Conservation (phyloP, 1,140 invertebrate species). For the Sogatella furcifera region DNA sequence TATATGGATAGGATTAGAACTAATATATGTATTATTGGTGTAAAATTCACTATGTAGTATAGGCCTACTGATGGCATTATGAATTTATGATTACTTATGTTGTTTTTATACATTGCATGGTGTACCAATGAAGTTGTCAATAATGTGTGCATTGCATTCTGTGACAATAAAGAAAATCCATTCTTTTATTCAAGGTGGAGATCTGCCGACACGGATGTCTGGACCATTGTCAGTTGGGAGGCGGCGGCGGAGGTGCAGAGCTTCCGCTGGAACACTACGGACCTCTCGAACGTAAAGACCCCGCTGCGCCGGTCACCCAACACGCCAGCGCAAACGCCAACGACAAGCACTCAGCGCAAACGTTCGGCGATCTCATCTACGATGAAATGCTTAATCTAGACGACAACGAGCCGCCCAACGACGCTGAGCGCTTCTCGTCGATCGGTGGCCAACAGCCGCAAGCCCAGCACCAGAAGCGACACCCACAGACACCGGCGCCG, state of each 20-base stretch:
- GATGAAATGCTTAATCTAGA: slow-evolving; percentile 23
- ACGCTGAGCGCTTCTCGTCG: slow-evolving; percentile 14
- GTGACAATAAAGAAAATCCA: no score
- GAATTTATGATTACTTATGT: no score
- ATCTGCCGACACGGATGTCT: slow-evolving; percentile 85
- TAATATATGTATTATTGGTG: no score
- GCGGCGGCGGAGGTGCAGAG: slow-evolving; percentile 1
- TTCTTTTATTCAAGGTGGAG: slow-evolving; percentile 39
- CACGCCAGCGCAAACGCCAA: background rate
- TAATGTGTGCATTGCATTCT: no score
- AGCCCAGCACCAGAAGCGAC: slow-evolving; percentile 27
- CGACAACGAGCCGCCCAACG: slow-evolving; percentile 10
- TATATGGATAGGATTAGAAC: no score
- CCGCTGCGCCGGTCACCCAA: slow-evolving; percentile 21
- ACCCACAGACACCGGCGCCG: slow-evolving; percentile 35
- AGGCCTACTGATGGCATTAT: no score
- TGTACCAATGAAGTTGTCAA: no score
- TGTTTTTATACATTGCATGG: no score
- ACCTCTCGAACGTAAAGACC: slow-evolving; percentile 46
- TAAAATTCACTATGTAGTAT: no score
- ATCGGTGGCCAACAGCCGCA: slow-evolving; percentile 36
- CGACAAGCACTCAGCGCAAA: slow-evolving; percentile 5
- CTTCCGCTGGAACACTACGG: slow-evolving; percentile 27
- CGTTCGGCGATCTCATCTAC: slow-evolving; percentile 24
- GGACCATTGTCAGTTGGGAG: slow-evolving; percentile 69